Conservation (phyloP, 2,797 vertebrate genomes). For the Liparis tanakae region DNA sequence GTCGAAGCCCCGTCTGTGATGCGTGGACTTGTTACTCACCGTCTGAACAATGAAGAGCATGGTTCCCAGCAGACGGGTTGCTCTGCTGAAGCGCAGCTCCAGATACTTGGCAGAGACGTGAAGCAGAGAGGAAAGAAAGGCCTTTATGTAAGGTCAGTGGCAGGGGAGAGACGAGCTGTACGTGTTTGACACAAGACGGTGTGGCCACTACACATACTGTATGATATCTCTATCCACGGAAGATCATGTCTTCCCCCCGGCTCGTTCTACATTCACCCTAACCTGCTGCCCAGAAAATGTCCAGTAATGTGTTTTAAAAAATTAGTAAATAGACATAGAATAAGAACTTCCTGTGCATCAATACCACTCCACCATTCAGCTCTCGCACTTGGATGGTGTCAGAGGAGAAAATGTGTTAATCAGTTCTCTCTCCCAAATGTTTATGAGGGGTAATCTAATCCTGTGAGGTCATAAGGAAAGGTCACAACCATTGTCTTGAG, state of each 20-base stretch:
- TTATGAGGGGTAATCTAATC: too few relatives aligned
- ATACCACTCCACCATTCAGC: too few relatives aligned
- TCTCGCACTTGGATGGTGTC: too few relatives aligned
- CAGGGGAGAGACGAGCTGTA: not conserved
- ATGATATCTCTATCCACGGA: not conserved
- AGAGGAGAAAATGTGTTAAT: too few relatives aligned
- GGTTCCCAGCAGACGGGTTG: slow-evolving; percentile 89
- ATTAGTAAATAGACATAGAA: not conserved
- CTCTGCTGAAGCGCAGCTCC: slow-evolving; percentile 93
- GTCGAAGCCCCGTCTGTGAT: slow-evolving; percentile 3
- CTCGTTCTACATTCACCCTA: not conserved
- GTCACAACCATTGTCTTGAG: too few relatives aligned
- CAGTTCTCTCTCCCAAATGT: too few relatives aligned
- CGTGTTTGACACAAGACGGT: not conserved
- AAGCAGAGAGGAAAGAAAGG: slow-evolving; percentile 42
- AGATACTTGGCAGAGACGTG: slow-evolving; percentile 86
- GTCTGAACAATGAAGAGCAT: slow-evolving; percentile 91
- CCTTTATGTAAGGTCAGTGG: not conserved
- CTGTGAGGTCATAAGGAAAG: too few relatives aligned
- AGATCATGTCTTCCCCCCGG: not conserved
- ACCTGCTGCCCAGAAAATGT: not conserved
- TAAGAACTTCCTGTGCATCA: not conserved
- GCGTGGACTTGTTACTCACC: slow-evolving; percentile 82
- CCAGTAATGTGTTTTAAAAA: not conserved
- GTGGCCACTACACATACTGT: not conserved